Conservation (phyloP, 2,888 invertebrate genomes). For the Lasius platythorax region DNA sequence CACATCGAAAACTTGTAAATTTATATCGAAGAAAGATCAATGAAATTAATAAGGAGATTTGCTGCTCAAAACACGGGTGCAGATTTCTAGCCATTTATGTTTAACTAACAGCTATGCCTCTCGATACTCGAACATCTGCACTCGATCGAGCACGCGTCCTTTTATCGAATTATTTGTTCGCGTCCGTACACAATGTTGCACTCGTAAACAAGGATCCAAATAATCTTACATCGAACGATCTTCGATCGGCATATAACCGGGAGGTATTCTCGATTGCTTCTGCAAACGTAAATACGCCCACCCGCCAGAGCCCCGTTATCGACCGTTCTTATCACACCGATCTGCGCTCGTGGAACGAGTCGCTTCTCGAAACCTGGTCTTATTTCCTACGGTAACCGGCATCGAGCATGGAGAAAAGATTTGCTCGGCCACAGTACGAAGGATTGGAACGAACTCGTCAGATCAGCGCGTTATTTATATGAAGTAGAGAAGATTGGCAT, state of each 20-base stretch:
- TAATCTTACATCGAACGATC: slow-evolving; percentile 38
- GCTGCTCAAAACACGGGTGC: not conserved
- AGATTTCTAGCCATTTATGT: not conserved
- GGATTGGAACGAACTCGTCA: not conserved
- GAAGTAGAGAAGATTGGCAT: not conserved
- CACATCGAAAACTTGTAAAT: not conserved
- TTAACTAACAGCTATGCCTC: not conserved
- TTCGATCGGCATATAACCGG: slow-evolving; percentile 67
- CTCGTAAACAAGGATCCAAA: slow-evolving; percentile 54
- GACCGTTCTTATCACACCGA: slow-evolving; percentile 66
- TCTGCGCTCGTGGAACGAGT: slow-evolving; percentile 68
- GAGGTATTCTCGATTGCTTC: slow-evolving; percentile 69
- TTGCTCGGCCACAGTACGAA: slow-evolving; percentile 24
- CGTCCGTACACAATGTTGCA: slow-evolving; percentile 27
- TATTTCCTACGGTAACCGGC: slow-evolving; percentile 48
- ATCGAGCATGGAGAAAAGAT: slow-evolving; percentile 47
- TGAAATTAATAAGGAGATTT: not conserved
- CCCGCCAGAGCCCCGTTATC: slow-evolving; percentile 73
- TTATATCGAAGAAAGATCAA: not conserved
- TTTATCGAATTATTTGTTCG: slow-evolving; percentile 38
- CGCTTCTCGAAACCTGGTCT: slow-evolving; percentile 64
- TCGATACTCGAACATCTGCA: slow-evolving; percentile 1
- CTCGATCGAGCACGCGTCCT: slow-evolving; percentile 8
- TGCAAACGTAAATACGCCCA: slow-evolving; percentile 72
- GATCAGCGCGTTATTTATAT: not conserved